phyloP scores from a whole-genome alignment of 1,140 invertebrate species.

The silkworm (Bombyx mori) region DNA sequence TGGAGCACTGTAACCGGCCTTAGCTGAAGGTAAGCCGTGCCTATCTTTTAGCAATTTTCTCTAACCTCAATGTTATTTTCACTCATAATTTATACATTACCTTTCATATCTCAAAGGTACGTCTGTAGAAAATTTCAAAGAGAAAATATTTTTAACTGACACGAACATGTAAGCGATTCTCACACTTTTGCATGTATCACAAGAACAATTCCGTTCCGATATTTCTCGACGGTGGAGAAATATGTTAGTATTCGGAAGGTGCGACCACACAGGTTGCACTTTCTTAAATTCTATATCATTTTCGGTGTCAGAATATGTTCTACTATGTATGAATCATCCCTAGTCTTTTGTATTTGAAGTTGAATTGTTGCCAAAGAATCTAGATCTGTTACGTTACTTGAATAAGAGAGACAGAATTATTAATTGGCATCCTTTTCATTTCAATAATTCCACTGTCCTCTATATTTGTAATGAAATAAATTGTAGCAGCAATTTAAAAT shows the following conservation, averaged over 20 bases:
- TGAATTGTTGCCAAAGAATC: too few relatives aligned
- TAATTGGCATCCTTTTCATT: too few relatives aligned
- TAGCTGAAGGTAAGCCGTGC: too few relatives aligned
- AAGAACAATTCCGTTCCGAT: conserved; percentile 28
- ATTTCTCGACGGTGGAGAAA: conserved; percentile 30
- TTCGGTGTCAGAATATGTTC: conserved; percentile 13
- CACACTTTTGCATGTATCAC: conserved; percentile 19
- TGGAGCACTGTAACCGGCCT: too few relatives aligned
- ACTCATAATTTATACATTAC: conserved; percentile 9
- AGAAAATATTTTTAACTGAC: conserved; percentile 18
- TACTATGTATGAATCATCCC: conserved; percentile 21
- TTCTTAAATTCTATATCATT: conserved; percentile 21
- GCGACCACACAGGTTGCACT: conserved; percentile 32
- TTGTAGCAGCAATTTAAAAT: too few relatives aligned
- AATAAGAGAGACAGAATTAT: too few relatives aligned
- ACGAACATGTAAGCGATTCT: conserved; percentile 21
- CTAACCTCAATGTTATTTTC: conserved; percentile 1
- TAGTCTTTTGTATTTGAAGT: neutral
- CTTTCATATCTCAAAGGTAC: conserved; percentile 6
- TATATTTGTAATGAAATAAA: too few relatives aligned
- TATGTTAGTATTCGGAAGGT: conserved; percentile 22
- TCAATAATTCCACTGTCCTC: too few relatives aligned
- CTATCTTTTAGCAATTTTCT: too few relatives aligned
- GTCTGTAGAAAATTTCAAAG: conserved; percentile 2
- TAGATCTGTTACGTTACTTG: too few relatives aligned